Base-by-base conservation (phyloP, 2,113 vertebrate species). In the Trogon melanurus region DNA sequence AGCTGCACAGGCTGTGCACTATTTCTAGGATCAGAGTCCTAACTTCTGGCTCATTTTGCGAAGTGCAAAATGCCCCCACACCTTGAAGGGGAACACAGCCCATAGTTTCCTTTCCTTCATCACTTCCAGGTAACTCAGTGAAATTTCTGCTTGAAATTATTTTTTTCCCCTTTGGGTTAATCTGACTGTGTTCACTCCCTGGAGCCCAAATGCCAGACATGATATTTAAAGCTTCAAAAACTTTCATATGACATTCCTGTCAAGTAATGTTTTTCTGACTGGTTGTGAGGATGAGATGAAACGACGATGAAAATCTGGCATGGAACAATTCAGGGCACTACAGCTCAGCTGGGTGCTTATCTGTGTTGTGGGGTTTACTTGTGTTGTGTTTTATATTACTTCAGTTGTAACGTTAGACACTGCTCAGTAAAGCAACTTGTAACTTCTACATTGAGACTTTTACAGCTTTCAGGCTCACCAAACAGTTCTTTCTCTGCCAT, bases 321-420 rank as follows among this genome's bases (percentile, higher is more conserved):
- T 26, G 64, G 48, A 79, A 54, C 21, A 41, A 56, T 41, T 56
- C 56, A 71, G 78, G 58, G 45, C 58, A 70, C 58, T 54, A 11
- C 3, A 2, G 27, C 53, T 86, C 50, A 66, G 32, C 22, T 74
- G 79, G 34, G 13, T 29, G 54, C 8, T 6, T 29, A 16, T 17
- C 0, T 0, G 11, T 3, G 5, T 36, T 25, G 15, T 47, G 26
- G 12, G 11, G 2, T 7, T 58, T 84, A 83, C 36, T 20, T 61
- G 4, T 23, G 30, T 72, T 72, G 30, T 72, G 86, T 41, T 58
- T 70, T 47, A 22, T 56, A 41, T 72, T 89, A 41, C 51, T n/a
- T 94, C 67, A 61, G 32, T 18, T 83, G 34, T 16, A 95, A 85
- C 95, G 64, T 80, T 91, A 88, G 29, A 50, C 12, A 47, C 51